Percentiles rank a stretch among this genome's conserved stretches.
Evolutionary conservation across 2,797 vertebrate genomes (phyloP).

Genomic region (Smutsia temminckii): DNA sequence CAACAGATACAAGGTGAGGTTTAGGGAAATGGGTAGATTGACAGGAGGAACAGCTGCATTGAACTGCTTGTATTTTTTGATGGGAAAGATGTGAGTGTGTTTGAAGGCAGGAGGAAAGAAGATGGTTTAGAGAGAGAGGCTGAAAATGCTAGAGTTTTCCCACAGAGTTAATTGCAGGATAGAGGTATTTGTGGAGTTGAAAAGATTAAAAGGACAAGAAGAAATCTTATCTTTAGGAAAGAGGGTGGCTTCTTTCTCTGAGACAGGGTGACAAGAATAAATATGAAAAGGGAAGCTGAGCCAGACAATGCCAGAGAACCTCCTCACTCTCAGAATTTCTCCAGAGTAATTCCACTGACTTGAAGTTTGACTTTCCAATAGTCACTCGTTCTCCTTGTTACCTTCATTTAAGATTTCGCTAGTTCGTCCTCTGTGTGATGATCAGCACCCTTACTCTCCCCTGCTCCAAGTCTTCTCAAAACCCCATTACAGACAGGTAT

Average conservation of each 20-base stretch:
- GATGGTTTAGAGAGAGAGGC: background rate
- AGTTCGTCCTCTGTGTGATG: background rate
- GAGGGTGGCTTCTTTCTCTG: background rate
- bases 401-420: background rate
- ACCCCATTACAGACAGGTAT: background rate
- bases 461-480: background rate
- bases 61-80: background rate
- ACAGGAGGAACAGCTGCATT: background rate
- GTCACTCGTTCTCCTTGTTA: background rate
- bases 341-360: background rate
- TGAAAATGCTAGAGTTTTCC: background rate
- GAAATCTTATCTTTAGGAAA: background rate
- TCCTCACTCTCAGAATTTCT: background rate
- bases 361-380: background rate
- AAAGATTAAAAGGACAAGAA: background rate
- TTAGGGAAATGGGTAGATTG: background rate
- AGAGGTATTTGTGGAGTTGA: background rate
- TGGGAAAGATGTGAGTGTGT: background rate
- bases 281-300: background rate
- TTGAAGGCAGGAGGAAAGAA: background rate
- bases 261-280: background rate
- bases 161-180: background rate
- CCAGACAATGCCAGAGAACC: background rate
- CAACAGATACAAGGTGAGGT: no score
- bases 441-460: background rate